Conservation (phyloP, 2,888 invertebrate species). For the Neocrepidodera transversa region DNA sequence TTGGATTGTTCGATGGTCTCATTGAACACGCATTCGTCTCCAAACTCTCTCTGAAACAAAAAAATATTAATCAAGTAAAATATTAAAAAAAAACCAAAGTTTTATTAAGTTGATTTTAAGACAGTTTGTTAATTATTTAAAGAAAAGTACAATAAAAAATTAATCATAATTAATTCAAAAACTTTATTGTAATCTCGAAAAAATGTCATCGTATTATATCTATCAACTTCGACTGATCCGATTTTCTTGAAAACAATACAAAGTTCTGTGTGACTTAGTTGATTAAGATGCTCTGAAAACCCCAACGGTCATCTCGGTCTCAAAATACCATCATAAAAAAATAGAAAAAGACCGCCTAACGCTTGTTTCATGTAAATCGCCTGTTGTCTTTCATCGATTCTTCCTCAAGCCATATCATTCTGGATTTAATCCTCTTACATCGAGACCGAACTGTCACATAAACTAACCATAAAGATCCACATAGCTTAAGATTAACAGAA, state of each 20-base stretch:
- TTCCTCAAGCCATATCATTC: slow-evolving; percentile 23
- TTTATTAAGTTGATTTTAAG: too few species aligned
- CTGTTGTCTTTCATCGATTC: slow-evolving; percentile 31
- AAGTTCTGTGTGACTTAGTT: slow-evolving; percentile 13
- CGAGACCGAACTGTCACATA: slow-evolving; percentile 31
- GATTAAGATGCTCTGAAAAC: slow-evolving; percentile 4
- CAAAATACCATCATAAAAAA: slow-evolving; percentile 23
- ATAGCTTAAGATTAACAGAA: slow-evolving; percentile 34
- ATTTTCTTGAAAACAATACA: slow-evolving; percentile 80
- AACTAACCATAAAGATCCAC: slow-evolving; percentile 36
- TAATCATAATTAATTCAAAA: too few species aligned
- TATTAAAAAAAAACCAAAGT: too few species aligned
- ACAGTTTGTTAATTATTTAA: too few species aligned
- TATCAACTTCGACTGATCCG: neutral
- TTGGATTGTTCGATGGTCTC: slow-evolving; percentile 85
- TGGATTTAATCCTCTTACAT: slow-evolving; percentile 36
- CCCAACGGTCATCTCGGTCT: slow-evolving; percentile 5
- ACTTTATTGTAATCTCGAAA: too few species aligned
- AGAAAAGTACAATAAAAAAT: too few species aligned
- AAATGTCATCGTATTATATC: neutral
- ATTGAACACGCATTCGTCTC: slow-evolving; percentile 83
- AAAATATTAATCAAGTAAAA: neutral
- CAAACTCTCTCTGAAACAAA: slow-evolving; percentile 82
- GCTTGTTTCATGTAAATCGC: slow-evolving; percentile 29
- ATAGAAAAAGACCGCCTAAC: slow-evolving; percentile 25